Conservation (phyloP, 2,113 vertebrate species). For the Tympanuchus pallidicinctus region DNA sequence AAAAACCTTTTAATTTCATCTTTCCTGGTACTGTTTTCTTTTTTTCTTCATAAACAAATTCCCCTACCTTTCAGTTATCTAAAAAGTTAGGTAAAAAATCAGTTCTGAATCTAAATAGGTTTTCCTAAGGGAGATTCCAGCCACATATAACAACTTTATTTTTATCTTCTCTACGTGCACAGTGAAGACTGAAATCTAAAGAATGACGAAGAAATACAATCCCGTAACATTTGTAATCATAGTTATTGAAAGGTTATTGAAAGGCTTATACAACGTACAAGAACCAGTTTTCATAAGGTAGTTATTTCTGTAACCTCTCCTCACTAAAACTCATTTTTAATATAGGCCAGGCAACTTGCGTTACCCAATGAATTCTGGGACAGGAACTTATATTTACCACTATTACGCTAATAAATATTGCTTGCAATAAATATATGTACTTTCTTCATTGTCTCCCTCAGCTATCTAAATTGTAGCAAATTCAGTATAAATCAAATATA, state of each 20-base stretch:
- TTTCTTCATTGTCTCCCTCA: neutral
- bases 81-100: neutral
- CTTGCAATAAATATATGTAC: neutral
- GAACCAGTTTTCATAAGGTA: neutral
- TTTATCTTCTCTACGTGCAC: neutral
- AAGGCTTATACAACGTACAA: neutral
- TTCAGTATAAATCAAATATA: neutral
- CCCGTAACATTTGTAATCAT: neutral
- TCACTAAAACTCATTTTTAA: neutral
- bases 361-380: neutral
- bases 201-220: neutral
- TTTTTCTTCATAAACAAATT: neutral
- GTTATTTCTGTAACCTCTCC: neutral
- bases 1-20: neutral
- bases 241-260: neutral
- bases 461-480: neutral
- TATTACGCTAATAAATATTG: neutral
- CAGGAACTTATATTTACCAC: neutral
- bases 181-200: neutral
- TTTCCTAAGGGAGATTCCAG: neutral
- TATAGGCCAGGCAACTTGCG: neutral
- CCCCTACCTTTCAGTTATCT: neutral
- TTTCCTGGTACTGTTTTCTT: neutral
- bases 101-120: neutral
- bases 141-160: neutral